Percentiles rank a stretch among this genome's conserved stretches.
These are phyloP conservation scores for Meloidogyne hapla DNA, from an alignment of 1,140 invertebrate species.

Conservation along the genomic window DNA sequence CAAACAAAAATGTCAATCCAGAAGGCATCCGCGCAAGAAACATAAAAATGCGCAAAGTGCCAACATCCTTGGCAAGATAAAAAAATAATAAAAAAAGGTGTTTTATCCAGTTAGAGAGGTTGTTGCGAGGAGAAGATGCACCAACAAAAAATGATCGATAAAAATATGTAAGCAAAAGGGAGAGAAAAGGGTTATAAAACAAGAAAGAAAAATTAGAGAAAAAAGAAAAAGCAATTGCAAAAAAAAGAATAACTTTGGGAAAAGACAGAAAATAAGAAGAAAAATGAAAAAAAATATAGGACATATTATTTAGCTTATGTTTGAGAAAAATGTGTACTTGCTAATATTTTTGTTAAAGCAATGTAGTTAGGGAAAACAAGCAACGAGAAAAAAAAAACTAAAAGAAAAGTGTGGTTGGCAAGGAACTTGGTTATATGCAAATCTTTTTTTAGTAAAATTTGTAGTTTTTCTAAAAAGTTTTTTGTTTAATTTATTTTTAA, in stretches of 20 bases:
- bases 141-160: neutral
- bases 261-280: neutral
- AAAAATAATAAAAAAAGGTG: neutral
- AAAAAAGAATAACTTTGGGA: conserved; percentile 2
- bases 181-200: neutral
- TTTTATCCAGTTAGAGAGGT: conserved; percentile 2
- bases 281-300: neutral
- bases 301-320: neutral
- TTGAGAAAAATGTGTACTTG: neutral
- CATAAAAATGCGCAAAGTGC: neutral
- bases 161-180: conserved; percentile 2
- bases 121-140: neutral
- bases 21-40: neutral
- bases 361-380: neutral
- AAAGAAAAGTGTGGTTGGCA: neutral
- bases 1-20: neutral
- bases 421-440: neutral
- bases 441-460: neutral
- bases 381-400: neutral
- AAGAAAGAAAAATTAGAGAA: neutral
- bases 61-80: neutral
- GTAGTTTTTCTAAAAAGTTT: neutral
- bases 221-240: neutral
- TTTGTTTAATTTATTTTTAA: neutral
- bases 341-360: neutral